A percentile compares a stretch with the other conserved stretches of the same genome.
Evolutionary conservation across 2,888 invertebrate genomes (phyloP).

Genomic region (Zhengitettix transpicula): DNA sequence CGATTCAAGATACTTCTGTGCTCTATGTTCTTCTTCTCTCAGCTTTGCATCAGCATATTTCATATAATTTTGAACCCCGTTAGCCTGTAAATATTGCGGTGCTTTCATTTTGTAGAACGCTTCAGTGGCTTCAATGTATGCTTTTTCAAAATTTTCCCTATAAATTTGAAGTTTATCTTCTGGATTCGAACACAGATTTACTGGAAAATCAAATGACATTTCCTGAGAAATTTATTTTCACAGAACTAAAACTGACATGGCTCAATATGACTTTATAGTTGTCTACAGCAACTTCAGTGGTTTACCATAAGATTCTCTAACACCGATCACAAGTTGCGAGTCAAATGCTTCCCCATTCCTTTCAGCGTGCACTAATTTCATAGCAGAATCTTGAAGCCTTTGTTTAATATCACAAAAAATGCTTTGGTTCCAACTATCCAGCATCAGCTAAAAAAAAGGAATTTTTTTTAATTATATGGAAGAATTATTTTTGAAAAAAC

Average conservation of each 20-base stretch:
- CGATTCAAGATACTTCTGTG: conserved; percentile 81
- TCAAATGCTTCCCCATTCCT: conserved; percentile 96
- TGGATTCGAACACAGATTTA: conserved; percentile 85
- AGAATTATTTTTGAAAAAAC: neutral
- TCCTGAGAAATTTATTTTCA: too few species aligned
- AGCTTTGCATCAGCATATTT: conserved; percentile 87
- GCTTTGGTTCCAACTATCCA: conserved; percentile 95
- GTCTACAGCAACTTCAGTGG: conserved; percentile 4
- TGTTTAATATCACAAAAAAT: conserved; percentile 93
- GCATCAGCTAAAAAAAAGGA: conserved; percentile 57
- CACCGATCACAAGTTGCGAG: conserved; percentile 92
- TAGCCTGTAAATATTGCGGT: conserved; percentile 67
- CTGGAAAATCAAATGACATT: conserved; percentile 32
- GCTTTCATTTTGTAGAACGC: conserved; percentile 86
- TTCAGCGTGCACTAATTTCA: conserved; percentile 93
- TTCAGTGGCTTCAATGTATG: conserved; percentile 88
- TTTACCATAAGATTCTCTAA: conserved; percentile 88
- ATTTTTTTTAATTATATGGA: neutral
- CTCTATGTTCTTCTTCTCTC: conserved; percentile 86
- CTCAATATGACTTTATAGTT: too few species aligned
- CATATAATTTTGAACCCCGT: conserved; percentile 96
- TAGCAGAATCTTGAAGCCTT: conserved; percentile 83
- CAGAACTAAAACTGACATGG: too few species aligned
- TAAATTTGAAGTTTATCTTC: conserved; percentile 91
- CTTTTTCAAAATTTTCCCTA: conserved; percentile 89